Base-by-base conservation (phyloP, 2,888 invertebrate genomes). In the Thymelicus acteon region DNA sequence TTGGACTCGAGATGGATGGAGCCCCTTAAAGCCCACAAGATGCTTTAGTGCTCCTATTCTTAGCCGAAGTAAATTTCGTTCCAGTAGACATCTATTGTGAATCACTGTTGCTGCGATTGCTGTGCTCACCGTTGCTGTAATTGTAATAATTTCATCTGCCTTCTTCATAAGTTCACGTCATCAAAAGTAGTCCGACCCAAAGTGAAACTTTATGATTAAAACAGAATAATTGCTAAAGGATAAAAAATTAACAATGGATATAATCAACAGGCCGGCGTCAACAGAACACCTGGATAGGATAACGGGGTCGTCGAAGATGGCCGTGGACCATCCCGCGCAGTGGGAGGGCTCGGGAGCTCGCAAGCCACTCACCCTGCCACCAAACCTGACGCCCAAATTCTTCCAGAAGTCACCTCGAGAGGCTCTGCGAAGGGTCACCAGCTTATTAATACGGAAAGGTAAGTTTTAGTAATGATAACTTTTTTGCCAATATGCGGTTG, bases 341-440 rank as follows among this genome's bases (percentile, higher is more conserved):
- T 93, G 94, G 92, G 93, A 94, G 63, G 88, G 89, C 72, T 82
- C 94, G 75, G 95, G 82, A 82, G 95, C 93, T 75, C 95, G 97
- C 82, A 97, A 97, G 85, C 97, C 97, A 6, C 94, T 97, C 76
- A 97, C 97, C n/a, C 94, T 97, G 82, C 97, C 97, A 68, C 97
- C 97, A 72, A 97, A 97, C 94, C 94, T 97, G 84, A 97, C 97
- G 76, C 97, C 97, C 81, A 97, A 97, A 91, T 97, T 97, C 95
- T 97, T 97, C 94, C 97, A 97, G 87, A 96, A 97, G 91, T 97
- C 97, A 77, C 97, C 97, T 62, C 95, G 97, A 82, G 97, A 97
- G 90, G 97, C 97, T 73, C 94, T 97, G 78, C 95, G 97, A 84
- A 96, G 97, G 89, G 97, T 97, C 84, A 97, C 97, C 87, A 97